Conservation (phyloP, 1,140 invertebrate genomes). For the Penaeus chinensis region DNA sequence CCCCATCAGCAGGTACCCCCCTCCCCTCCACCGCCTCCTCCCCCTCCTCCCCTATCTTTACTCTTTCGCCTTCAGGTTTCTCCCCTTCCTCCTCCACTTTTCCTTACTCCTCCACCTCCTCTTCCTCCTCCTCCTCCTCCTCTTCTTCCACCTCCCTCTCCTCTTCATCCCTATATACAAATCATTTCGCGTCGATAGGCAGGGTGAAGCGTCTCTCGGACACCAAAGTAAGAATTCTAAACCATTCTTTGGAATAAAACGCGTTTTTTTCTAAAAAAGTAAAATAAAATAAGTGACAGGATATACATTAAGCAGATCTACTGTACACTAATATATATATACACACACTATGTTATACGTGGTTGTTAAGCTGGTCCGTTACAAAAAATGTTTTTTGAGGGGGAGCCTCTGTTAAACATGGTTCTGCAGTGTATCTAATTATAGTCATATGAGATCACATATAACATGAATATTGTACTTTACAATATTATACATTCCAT, state of each 20-base stretch:
- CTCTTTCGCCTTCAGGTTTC: not conserved
- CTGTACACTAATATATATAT: too few species aligned
- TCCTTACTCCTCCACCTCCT: not conserved
- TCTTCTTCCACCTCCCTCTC: slow-evolving; percentile 27
- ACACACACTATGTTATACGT: too few species aligned
- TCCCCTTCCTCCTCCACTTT: not conserved
- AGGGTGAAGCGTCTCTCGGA: slow-evolving; percentile 37
- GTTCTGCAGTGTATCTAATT: too few species aligned
- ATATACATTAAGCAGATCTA: too few species aligned
- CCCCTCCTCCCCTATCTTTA: not conserved
- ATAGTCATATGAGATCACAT: too few species aligned
- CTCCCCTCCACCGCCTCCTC: not conserved
- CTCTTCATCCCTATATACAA: not conserved
- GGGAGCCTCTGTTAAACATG: too few species aligned
- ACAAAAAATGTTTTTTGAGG: too few species aligned
- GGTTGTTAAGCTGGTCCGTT: too few species aligned
- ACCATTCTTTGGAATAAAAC: not conserved
- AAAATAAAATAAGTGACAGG: not conserved
- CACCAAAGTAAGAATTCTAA: slow-evolving; percentile 50
- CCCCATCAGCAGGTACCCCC: not conserved
- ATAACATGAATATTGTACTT: too few species aligned
- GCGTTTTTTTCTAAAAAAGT: not conserved
- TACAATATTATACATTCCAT: too few species aligned
- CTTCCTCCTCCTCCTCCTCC: not conserved
- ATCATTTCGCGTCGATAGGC: not conserved